Percentiles rank a stretch among this genome's conserved stretches.
These are phyloP conservation scores for Hypocryptadius cinnamomeus DNA, from an alignment of 2,113 vertebrate species.

Conservation along the genomic window DNA sequence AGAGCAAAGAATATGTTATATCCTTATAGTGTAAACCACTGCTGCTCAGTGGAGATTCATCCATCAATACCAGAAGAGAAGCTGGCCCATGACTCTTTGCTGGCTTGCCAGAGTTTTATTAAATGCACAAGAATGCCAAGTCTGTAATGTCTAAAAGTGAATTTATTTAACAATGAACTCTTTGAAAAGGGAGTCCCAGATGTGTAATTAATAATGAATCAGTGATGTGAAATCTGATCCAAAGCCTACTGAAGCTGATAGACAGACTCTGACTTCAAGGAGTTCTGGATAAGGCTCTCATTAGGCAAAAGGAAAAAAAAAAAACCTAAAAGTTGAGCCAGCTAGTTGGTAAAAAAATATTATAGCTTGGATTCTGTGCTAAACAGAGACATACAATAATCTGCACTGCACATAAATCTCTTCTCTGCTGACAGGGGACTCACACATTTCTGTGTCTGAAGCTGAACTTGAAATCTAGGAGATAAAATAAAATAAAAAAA, in stretches of 20 bases:
- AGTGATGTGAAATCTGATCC: constrained; percentile 54
- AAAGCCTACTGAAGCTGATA: constrained; percentile 52
- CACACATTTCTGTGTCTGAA: constrained; percentile 28
- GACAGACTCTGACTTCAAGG: constrained; percentile 52
- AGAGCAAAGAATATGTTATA: neutral
- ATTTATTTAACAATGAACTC: constrained; percentile 60
- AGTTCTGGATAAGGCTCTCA: constrained; percentile 35
- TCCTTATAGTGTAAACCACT: neutral
- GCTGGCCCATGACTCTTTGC: constrained; percentile 29
- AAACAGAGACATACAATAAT: neutral
- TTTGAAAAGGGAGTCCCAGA: constrained; percentile 58
- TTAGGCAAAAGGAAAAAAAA: constrained; percentile 4
- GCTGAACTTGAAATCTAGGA: constrained; percentile 30
- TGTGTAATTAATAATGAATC: constrained; percentile 61
- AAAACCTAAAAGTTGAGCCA: constrained; percentile 12
- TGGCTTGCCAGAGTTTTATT: constrained; percentile 49
- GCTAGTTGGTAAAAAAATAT: constrained; percentile 34
- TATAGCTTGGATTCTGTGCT: neutral
- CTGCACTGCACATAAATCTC: neutral
- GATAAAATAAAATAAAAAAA: neutral
- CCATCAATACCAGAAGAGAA: constrained; percentile 35
- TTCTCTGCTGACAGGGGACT: neutral
- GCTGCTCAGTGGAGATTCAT: constrained; percentile 32
- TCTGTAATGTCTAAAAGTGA: constrained; percentile 46
- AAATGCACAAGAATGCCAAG: constrained; percentile 46